Percentiles rank a stretch among this genome's conserved stretches.
Conservation (phyloP, 1,140 invertebrate species). For the Drosophila carrolli region DNA sequence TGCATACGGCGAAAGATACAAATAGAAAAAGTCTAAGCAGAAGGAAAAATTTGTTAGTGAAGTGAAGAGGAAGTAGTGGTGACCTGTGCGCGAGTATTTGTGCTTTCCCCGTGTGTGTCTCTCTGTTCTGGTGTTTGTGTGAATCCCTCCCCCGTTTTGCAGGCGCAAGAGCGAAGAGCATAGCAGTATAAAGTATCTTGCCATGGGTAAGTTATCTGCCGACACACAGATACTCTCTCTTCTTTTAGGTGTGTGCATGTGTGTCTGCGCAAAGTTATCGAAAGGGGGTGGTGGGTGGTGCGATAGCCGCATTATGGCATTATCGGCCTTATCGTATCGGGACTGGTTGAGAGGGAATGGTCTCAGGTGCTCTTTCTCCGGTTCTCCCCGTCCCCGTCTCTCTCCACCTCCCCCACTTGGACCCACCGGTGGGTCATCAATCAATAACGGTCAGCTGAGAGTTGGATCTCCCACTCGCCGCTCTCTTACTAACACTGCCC, state of each 20-base stretch:
- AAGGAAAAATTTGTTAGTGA: slow-evolving; percentile 75
- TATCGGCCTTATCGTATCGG: slow-evolving; percentile 65
- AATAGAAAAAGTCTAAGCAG: slow-evolving; percentile 75
- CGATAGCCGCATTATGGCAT: slow-evolving; percentile 58
- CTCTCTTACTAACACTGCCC: slow-evolving; percentile 31
- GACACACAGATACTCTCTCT: slow-evolving; percentile 60
- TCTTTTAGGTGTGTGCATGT: slow-evolving; percentile 34
- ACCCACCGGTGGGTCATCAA: slow-evolving; percentile 34
- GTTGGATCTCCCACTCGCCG: slow-evolving; percentile 14
- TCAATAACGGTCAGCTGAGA: slow-evolving; percentile 72
- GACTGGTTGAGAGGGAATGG: slow-evolving; percentile 38
- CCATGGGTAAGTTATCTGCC: slow-evolving; percentile 75
- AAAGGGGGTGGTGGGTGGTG: slow-evolving; percentile 66
- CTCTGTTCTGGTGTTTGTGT: slow-evolving; percentile 47
- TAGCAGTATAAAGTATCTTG: slow-evolving; percentile 71
- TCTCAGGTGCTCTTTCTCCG: slow-evolving; percentile 23
- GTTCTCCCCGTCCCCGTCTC: slow-evolving; percentile 14
- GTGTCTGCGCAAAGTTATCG: slow-evolving; percentile 71
- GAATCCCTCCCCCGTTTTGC: slow-evolving; percentile 75
- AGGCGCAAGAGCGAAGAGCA: slow-evolving; percentile 75
- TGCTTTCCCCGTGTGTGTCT: slow-evolving; percentile 66
- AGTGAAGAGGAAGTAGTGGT: slow-evolving; percentile 77
- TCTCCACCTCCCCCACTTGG: slow-evolving; percentile 3
- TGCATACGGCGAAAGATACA: slow-evolving; percentile 75
- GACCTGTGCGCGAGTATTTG: slow-evolving; percentile 78